Conservation (phyloP, 2,113 vertebrate species). For the Sphaerodactylus townsendi region DNA sequence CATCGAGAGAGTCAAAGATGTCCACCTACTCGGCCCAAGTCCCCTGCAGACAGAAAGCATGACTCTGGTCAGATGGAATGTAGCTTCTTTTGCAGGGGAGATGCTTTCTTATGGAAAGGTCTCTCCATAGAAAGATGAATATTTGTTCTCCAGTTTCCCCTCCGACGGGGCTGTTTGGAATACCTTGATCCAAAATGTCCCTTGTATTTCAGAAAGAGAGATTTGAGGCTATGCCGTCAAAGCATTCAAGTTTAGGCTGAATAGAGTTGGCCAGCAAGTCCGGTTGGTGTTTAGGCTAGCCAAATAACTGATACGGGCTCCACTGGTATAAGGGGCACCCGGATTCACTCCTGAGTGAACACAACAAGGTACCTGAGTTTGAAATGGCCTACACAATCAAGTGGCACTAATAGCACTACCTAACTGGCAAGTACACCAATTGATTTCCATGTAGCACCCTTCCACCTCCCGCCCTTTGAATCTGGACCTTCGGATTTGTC, state of each 20-base stretch:
- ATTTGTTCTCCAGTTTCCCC: background rate
- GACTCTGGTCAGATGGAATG: background rate
- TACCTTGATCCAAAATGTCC: background rate
- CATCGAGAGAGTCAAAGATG: background rate
- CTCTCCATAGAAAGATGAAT: background rate
- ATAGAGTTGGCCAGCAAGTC: background rate
- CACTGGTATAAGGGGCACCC: background rate
- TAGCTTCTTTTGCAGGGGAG: background rate
- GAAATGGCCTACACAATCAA: background rate
- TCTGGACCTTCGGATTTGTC: background rate
- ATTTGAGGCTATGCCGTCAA: background rate
- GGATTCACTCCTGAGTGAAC: background rate
- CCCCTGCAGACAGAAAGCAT: background rate
- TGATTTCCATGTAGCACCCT: background rate
- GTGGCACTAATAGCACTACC: background rate
- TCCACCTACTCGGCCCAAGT: background rate
- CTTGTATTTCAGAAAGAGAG: background rate
- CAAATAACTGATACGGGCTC: background rate
- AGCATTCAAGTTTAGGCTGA: background rate
- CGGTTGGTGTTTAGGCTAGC: background rate
- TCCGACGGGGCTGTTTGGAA: background rate
- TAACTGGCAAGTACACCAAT: background rate
- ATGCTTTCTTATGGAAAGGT: background rate
- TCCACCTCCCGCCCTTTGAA: background rate
- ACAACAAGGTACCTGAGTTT: background rate